Base-by-base conservation (phyloP, 2,113 vertebrate species). In the Tonatia bakeri region DNA sequence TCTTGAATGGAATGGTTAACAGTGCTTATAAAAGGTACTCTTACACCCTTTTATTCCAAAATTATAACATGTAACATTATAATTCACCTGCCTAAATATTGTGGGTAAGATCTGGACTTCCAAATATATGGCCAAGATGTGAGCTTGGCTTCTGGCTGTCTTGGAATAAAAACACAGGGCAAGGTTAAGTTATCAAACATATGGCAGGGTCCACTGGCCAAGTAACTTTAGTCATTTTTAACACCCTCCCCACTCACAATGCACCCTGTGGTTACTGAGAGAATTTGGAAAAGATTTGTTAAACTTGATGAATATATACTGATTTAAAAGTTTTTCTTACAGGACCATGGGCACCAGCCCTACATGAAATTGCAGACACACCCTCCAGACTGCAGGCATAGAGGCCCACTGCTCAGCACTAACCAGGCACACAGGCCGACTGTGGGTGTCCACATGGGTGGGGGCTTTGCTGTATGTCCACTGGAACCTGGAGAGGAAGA, bases 31-130 rank as follows among this genome's bases (percentile, higher is more conserved):
- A 69, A 38, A 87, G 20, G 33, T 79, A 84, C 82, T 89, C 88
- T 91, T 52, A 90, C 4, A 95, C 31, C 79, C 24, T 93, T 93
- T 81, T 75, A 86, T 89, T 88, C 73, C 89, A 85, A 75, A 69
- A 79, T 56, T 17, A 8, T 56, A 72, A 85, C 76, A 77, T 77
- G 16, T 77, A 95, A 40, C 17, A 38, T 33, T 67, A 1, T 64
- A 83, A 91, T 69, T 75, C 56, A 72, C 22, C 16, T 70, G 13
- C n/a, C 67, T 94, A 94, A 67, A 95, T 69, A 84, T 59, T 33
- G 38, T 94, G 83, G 59, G 31, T 50, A 70, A 38, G 84, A 94
- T 72, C 11, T 76, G 45, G 43, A 92, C 50, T 95, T 97, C 16
- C 45, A 88, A 50, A 88, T 85, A n/a, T 0, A 85, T 79, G 67